Evolutionary conservation across 2,797 vertebrate genomes (phyloP), one percentile per base, ranked within the genome.

Genomic region (Crax fasciolata): DNA sequence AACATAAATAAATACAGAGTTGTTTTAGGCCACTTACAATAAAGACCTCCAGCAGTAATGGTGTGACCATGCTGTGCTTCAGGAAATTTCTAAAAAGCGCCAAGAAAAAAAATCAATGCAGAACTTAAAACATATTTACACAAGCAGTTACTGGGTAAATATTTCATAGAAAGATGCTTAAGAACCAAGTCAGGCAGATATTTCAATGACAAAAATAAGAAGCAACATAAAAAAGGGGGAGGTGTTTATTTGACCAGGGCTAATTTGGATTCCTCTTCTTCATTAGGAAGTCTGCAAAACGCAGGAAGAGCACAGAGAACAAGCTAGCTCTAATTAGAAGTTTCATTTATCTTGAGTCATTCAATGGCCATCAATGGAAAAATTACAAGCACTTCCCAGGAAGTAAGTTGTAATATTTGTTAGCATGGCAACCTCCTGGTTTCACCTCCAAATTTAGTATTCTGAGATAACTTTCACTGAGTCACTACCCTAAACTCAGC

Each of bases 381-480:
- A 96, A 90, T 58, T 72, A 80, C 61, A 82, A 96, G 84, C 58
- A 85, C 78, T 93, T 96, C 72, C 92, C 96, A 96, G 89, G 96
- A 96, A 87, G 57, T 65, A 90, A 89, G 84, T 90, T 68, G 49
- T 92, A 96, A 16, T 89, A 90, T 90, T 96, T 94, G 94, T 96
- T 95, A 97, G 95, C 93, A 74, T 90, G 81, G 88, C 84, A 97
- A 96, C 93, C 93, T 94, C 94, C 57, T 89, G 77, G 90, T 92
- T 95, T 96, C 46, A 2, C 89, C 87, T 96, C 94, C 95, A 96
- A 95, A 96, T 96, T 95, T 96, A 95, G 92, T 96, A 90, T 92
- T 94, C 65, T 55, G 61, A 96, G 93, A 96, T 87, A 93, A 94
- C 92, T 95, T 90, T n/a, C 46, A 89, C 84, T 96, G 94, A 97